A percentile compares a stretch with the other conserved stretches of the same genome.
Evolutionary conservation across 2,797 vertebrate species (phyloP).

Genomic region (Danio tinwini): DNA sequence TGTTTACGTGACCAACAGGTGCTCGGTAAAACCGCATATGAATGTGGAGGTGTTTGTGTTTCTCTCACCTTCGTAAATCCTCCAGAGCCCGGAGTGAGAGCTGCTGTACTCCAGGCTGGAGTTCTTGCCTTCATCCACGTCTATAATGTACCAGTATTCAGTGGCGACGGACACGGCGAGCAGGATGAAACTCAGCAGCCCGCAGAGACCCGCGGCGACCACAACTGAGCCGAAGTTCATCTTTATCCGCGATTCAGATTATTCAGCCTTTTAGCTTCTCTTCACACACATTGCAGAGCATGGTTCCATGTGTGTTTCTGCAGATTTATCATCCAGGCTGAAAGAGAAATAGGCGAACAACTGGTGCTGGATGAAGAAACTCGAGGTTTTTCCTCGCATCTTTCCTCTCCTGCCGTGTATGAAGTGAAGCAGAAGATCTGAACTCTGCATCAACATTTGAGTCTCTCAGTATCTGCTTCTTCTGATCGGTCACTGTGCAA

Average conservation of each 20-base stretch:
- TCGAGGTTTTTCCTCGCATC: background rate
- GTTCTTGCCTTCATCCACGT: slow-evolving; percentile 75
- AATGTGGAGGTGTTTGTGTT: background rate
- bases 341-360: background rate
- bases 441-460: background rate
- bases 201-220: slow-evolving; percentile 72
- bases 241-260: background rate
- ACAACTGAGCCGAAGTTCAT: slow-evolving; percentile 70
- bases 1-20: background rate
- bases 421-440: slow-evolving; percentile 8
- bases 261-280: background rate
- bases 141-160: slow-evolving; percentile 85
- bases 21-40: accelerated
- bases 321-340: background rate
- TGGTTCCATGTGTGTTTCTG: background rate
- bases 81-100: slow-evolving; percentile 85
- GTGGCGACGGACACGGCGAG: slow-evolving; percentile 79
- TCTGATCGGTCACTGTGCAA: background rate
- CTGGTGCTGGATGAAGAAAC: background rate
- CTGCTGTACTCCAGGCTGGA: slow-evolving; percentile 71
- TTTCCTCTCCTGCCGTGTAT: background rate
- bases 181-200: slow-evolving; percentile 79
- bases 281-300: background rate
- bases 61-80: slow-evolving; percentile 80
- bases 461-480: background rate